Evolutionary conservation across 2,888 invertebrate species (phyloP), one percentile per base, ranked within the genome.

Genomic region (Phortica okadai): DNA sequence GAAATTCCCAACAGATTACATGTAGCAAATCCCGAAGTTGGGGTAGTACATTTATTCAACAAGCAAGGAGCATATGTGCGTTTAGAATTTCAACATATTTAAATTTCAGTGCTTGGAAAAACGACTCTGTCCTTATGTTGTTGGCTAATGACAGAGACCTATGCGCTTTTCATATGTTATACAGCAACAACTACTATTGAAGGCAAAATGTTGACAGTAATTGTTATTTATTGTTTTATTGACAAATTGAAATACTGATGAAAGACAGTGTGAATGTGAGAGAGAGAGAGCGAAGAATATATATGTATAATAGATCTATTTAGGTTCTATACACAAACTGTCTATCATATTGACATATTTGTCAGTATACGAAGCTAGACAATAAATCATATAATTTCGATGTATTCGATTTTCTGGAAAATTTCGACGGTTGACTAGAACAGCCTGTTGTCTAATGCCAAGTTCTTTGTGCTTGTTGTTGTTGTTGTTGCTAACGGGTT

Each of bases 151-250:
- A 1, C 59, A 21, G 59, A n/a, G 6, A n/a, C n/a, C 50, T 50
- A 50, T 6, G 73, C 59, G 6, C 56, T 67, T 67, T 69, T 74
- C 44, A 73, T 73, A 70, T 69, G 25, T 54, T 62, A 16, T 50
- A 81, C 75, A 76, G 79, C n/a, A n/a, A n/a, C 21, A 25, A 67
- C 76, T 56, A 79, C 72, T 76, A 79, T 74, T 80, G 33, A 74
- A 58, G 74, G 74, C 64, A 72, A 11, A 58, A 72, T 72, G 70
- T 77, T 77, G 82, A 82, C 83, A 77, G 86, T 86, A 88, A 85
- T 88, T 88, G 85, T 88, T 88, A 86, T 85, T 85, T 88, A 87
- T 85, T 88, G 82, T 87, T 81, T 77, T 88, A 88, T 88, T 85
- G 89, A 84, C 88, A 89, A 66, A 66, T 33, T 33, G 42, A 41